Conservation (phyloP, 2,797 vertebrate genomes). For the Margarornis squamiger region DNA sequence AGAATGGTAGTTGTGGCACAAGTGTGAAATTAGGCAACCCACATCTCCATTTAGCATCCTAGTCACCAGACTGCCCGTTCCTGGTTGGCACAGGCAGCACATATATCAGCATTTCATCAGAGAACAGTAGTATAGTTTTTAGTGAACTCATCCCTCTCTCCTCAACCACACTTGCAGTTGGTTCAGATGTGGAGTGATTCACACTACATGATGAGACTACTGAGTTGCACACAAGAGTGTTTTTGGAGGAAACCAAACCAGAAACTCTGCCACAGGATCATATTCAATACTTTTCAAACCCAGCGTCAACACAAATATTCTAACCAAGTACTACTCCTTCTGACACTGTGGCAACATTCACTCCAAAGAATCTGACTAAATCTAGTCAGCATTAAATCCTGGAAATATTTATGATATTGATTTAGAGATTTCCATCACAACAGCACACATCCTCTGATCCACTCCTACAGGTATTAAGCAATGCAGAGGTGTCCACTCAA, state of each 20-base stretch:
- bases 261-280: background rate
- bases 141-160: background rate
- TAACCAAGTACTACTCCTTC: background rate
- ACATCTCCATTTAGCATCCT: background rate
- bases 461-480: background rate
- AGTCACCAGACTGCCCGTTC: background rate
- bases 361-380: background rate
- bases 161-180: background rate
- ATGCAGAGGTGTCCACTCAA: background rate
- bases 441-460: background rate
- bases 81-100: background rate
- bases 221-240: background rate
- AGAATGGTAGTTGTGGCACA: background rate
- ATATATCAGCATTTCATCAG: background rate
- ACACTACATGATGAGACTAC: background rate
- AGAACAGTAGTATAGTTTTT: background rate
- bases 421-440: background rate
- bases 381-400: background rate
- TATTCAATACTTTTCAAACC: background rate
- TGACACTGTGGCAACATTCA: background rate
- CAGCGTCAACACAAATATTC: background rate
- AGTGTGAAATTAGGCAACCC: background rate
- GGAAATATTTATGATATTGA: background rate
- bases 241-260: background rate
- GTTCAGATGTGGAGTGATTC: background rate